phyloP scores from a whole-genome alignment of 2,888 invertebrate genomes.

The Drosophila barbarae region DNA sequence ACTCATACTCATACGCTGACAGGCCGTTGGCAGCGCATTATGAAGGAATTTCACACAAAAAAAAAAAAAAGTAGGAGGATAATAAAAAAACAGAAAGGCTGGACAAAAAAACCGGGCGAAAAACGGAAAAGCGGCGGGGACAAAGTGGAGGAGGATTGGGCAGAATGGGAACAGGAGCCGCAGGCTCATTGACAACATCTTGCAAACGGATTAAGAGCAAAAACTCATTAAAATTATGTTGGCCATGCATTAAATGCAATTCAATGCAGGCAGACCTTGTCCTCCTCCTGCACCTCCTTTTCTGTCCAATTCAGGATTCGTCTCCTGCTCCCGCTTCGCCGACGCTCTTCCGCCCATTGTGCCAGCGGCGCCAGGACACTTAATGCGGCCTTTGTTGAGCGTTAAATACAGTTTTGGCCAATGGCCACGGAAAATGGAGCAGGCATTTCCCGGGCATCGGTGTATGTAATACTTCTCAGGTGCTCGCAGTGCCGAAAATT shows the following conservation, averaged over 20 bases:
- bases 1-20: constrained; percentile 41
- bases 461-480: background rate
- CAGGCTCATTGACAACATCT: constrained; percentile 70
- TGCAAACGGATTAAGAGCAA: constrained; percentile 72
- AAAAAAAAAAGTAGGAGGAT: constrained; percentile 9
- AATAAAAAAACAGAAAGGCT: constrained; percentile 5
- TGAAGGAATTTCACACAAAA: constrained; percentile 50
- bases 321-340: constrained; percentile 5
- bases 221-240: constrained; percentile 77
- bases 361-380: constrained; percentile 34
- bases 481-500: background rate
- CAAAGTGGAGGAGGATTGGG: background rate
- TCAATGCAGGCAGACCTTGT: constrained; percentile 55
- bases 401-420: constrained; percentile 45
- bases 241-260: constrained; percentile 73
- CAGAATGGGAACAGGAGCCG: constrained; percentile 32
- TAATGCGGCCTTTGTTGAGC: constrained; percentile 57
- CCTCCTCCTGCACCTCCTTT: background rate
- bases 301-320: constrained; percentile 1
- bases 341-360: constrained; percentile 10
- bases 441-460: background rate
- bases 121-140: constrained; percentile 3
- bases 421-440: constrained; percentile 18
- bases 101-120: constrained; percentile 32
- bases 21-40: constrained; percentile 54